A percentile compares a stretch with the other conserved stretches of the same genome.
Conservation (phyloP, 35 echinoderm and acorn worm genomes). For the Stichopus chloronotus region DNA sequence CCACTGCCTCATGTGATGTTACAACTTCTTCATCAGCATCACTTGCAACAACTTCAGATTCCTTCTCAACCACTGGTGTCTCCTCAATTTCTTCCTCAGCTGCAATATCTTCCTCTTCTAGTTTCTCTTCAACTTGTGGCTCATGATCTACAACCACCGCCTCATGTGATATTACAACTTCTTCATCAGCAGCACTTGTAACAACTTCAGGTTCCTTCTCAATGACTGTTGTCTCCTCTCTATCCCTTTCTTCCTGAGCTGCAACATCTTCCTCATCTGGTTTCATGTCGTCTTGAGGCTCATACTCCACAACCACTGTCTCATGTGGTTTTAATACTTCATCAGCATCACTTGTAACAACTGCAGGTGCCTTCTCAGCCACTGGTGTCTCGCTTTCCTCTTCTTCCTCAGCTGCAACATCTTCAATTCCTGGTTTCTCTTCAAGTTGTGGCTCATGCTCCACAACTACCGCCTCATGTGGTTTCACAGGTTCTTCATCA, state of each 20-base stretch:
- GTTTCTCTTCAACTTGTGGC: background rate
- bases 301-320: too few species aligned
- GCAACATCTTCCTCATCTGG: background rate
- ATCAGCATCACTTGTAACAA: too few species aligned
- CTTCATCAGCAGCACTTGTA: conserved; percentile 27
- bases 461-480: background rate
- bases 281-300: background rate
- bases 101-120: too few species aligned
- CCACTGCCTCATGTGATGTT: too few species aligned
- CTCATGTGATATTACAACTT: background rate
- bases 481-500: background rate
- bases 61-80: too few species aligned
- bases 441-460: background rate
- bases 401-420: conserved; percentile 5
- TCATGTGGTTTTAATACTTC: too few species aligned
- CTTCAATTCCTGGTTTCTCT: conserved; percentile 1
- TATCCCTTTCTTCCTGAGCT: background rate
- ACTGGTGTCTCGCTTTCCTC: too few species aligned
- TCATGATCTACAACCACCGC: background rate
- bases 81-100: too few species aligned
- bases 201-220: conserved; percentile 13
- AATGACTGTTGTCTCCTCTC: background rate
- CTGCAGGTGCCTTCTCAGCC: background rate
- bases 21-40: too few species aligned
- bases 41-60: too few species aligned